Evolutionary conservation across 2,113 vertebrate species (phyloP).

Genomic region (Platycercus adscitus): DNA sequence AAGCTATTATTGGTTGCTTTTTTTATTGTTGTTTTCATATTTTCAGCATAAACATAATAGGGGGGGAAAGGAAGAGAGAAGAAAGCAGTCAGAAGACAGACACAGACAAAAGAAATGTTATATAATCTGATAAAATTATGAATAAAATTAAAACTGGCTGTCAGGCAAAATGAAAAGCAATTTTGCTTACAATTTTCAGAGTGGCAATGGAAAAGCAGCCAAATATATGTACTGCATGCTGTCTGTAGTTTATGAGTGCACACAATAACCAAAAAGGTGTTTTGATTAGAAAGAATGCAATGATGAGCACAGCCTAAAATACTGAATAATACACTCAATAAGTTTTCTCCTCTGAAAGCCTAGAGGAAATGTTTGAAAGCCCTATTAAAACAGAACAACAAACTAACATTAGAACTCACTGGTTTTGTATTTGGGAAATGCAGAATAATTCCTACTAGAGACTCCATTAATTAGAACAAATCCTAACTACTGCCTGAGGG

Average conservation of each 20-base stretch:
- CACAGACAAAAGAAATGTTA: slow-evolving; percentile 71
- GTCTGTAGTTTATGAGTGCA: slow-evolving; percentile 52
- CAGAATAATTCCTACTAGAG: slow-evolving; percentile 64
- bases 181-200: slow-evolving; percentile 75
- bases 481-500: slow-evolving; percentile 46
- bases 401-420: slow-evolving; percentile 27
- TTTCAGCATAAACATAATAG: slow-evolving; percentile 73
- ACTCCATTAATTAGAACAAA: slow-evolving; percentile 69
- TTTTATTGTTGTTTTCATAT: slow-evolving; percentile 80
- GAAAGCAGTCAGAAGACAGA: slow-evolving; percentile 57
- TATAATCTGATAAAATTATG: slow-evolving; percentile 76
- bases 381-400: slow-evolving; percentile 21
- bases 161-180: slow-evolving; percentile 81
- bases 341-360: slow-evolving; percentile 1
- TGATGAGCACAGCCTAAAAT: slow-evolving; percentile 23
- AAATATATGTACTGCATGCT: slow-evolving; percentile 47
- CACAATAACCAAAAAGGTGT: slow-evolving; percentile 42
- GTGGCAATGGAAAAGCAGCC: slow-evolving; percentile 62
- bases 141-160: slow-evolving; percentile 81
- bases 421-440: slow-evolving; percentile 30
- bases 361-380: slow-evolving; percentile 38
- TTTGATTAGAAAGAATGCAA: slow-evolving; percentile 48
- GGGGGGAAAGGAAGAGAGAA: slow-evolving; percentile 26
- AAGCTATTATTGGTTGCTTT: slow-evolving; percentile 76
- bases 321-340: neutral